A percentile compares a stretch with the other conserved stretches of the same genome.
Evolutionary conservation across 2,797 vertebrate species (phyloP).

Genomic region (Nannoperca obscura): DNA sequence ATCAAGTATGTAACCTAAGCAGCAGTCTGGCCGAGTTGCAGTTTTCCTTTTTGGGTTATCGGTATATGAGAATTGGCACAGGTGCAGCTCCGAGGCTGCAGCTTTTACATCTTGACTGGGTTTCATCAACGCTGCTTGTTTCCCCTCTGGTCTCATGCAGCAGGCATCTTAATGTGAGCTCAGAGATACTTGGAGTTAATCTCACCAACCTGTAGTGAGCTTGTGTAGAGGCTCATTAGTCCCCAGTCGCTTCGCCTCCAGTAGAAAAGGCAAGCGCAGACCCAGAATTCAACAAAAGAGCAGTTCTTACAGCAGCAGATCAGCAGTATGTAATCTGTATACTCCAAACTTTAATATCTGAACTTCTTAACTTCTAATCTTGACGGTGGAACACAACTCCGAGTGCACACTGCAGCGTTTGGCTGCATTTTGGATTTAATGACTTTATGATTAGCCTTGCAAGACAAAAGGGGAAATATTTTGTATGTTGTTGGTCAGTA

Average conservation of each 20-base stretch:
- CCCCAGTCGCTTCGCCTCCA: neutral
- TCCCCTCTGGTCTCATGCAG: constrained; percentile 45
- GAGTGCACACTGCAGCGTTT: too few species aligned
- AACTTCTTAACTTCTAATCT: too few species aligned
- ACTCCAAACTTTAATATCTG: neutral
- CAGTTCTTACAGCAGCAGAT: neutral
- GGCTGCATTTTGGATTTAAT: too few species aligned
- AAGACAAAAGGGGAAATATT: too few species aligned
- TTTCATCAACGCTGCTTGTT: constrained; percentile 56
- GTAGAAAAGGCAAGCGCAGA: neutral
- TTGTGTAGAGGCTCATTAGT: constrained; percentile 28
- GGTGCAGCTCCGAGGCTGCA: constrained; percentile 52
- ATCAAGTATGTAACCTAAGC: constrained; percentile 44
- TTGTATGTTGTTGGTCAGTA: too few species aligned
- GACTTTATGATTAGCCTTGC: too few species aligned
- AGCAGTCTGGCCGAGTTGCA: constrained; percentile 32
- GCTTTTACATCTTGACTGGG: constrained; percentile 46
- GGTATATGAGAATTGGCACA: constrained; percentile 41
- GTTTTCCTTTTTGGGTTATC: constrained; percentile 56
- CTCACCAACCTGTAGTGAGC: constrained; percentile 39
- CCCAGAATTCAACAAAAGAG: neutral
- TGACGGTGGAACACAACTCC: too few species aligned
- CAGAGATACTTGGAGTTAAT: constrained; percentile 42
- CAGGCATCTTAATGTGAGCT: constrained; percentile 59
- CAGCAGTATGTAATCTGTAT: neutral